Evolutionary conservation across 2,113 vertebrate genomes (phyloP), one percentile per base, ranked within the genome.

Genomic region (Acrocephalus arundinaceus): DNA sequence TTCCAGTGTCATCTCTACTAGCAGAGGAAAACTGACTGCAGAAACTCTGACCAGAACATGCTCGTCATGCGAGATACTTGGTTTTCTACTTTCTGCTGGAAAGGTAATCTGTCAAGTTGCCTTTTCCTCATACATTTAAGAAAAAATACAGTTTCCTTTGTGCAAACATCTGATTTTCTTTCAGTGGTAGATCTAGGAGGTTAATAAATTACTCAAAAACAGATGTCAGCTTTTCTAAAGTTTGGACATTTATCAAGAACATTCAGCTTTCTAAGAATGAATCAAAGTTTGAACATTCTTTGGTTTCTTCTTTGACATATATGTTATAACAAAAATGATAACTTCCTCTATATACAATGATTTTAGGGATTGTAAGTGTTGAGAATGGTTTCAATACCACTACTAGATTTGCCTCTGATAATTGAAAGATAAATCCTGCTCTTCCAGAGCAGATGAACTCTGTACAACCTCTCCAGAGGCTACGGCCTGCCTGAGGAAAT

Each of bases 381-480:
- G 1, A 43, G 97, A 98, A 72, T 98, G 94, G 0, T 41, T 97
- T 37, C 97, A 0, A 8, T 96, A 96, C 1, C 5, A 0, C 5
- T 78, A 96, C 57, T 98, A 98, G 9, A 5, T 7, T 77, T 90
- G 55, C 1, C 96, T 11, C 24, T 58, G 84, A 81, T 93, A 99
- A 94, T 97, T 98, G 90, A 98, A 98, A 0, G 97, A 98, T 17
- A 98, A 80, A 88, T 98, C 97, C 1, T 98, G 17, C 30, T 82
- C 83, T 79, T 95, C 63, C 43, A 98, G 65, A 15, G 72, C 89
- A 28, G 90, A 85, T 39, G 98, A 95, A 89, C 92, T 62, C 13
- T 7, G 68, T 43, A 98, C 92, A 96, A 98, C 97, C 3, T 43
- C 79, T n/a, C 94, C 14, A 1, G 72, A 67, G 30, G 84, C 81